phyloP scores from a whole-genome alignment of 2,888 invertebrate species.

The Ditula angustiorana region DNA sequence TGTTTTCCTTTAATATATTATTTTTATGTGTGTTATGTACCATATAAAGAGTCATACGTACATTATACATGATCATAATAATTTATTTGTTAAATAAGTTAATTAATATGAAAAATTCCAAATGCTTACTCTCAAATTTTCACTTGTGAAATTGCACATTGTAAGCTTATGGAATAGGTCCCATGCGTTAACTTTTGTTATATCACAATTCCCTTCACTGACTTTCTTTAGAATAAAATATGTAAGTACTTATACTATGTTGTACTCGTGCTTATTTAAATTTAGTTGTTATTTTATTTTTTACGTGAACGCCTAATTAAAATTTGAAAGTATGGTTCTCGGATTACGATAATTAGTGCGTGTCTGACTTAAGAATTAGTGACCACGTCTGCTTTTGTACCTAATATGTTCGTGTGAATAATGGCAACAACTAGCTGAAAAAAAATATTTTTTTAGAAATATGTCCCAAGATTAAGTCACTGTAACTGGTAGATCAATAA shows the following conservation, averaged over 20 bases:
- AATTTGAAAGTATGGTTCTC: slow-evolving; percentile 37
- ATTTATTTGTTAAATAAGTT: too few species aligned
- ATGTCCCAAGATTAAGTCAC: too few species aligned
- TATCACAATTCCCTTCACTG: slow-evolving; percentile 16
- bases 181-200: background rate
- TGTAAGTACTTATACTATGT: slow-evolving; percentile 12
- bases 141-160: background rate
- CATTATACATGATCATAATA: too few species aligned
- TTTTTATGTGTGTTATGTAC: too few species aligned
- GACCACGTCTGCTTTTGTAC: slow-evolving; percentile 6
- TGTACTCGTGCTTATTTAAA: slow-evolving; percentile 11
- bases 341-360: slow-evolving; percentile 28
- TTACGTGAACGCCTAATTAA: slow-evolving; percentile 22
- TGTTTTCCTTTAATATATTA: too few species aligned
- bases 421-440: background rate
- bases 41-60: too few species aligned
- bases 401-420: background rate
- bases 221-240: slow-evolving; percentile 11
- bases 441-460: background rate
- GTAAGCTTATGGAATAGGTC: background rate
- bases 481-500: too few species aligned
- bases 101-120: too few species aligned
- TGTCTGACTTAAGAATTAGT: slow-evolving; percentile 18
- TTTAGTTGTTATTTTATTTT: slow-evolving; percentile 20
- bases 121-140: background rate